Conservation (phyloP, 2,888 invertebrate genomes). For the Stenchaetothrips biformis region DNA sequence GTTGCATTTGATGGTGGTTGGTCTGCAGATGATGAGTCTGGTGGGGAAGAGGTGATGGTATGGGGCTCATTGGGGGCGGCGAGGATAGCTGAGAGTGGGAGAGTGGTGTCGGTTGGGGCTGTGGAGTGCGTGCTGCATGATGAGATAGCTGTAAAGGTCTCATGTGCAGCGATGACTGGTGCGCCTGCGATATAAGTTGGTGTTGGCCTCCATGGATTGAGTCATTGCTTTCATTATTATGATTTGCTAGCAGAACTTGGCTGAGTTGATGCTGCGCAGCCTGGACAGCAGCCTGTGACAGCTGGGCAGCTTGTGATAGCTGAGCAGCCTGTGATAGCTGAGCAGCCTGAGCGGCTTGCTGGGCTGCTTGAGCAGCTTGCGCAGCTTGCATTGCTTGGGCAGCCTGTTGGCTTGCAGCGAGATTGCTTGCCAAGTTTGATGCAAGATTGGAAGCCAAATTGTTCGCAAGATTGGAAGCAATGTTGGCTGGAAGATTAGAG, state of each 20-base stretch:
- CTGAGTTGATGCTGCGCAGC: background rate
- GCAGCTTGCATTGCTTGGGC: background rate
- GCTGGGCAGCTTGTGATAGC: no score
- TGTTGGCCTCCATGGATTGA: slow-evolving; percentile 3
- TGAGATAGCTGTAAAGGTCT: background rate
- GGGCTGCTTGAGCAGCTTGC: background rate
- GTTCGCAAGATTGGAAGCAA: background rate
- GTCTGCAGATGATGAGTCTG: background rate
- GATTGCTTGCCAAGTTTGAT: background rate
- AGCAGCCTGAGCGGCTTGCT: background rate
- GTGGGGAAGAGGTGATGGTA: slow-evolving; percentile 12
- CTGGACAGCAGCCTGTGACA: background rate
- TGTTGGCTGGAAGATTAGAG: background rate
- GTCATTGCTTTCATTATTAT: background rate
- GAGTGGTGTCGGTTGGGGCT: background rate
- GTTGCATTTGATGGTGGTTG: slow-evolving; percentile 6
- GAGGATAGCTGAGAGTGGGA: background rate
- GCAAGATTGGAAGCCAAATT: background rate
- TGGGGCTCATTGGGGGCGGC: background rate
- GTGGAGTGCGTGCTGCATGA: background rate
- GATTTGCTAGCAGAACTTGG: slow-evolving; percentile 2
- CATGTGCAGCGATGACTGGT: background rate
- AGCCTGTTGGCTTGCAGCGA: background rate
- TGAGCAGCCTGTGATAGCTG: background rate
- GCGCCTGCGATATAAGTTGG: background rate